These are phyloP conservation scores for Eubasilissa splendida DNA, from an alignment of 2,888 invertebrate species.

Conservation along the genomic window DNA sequence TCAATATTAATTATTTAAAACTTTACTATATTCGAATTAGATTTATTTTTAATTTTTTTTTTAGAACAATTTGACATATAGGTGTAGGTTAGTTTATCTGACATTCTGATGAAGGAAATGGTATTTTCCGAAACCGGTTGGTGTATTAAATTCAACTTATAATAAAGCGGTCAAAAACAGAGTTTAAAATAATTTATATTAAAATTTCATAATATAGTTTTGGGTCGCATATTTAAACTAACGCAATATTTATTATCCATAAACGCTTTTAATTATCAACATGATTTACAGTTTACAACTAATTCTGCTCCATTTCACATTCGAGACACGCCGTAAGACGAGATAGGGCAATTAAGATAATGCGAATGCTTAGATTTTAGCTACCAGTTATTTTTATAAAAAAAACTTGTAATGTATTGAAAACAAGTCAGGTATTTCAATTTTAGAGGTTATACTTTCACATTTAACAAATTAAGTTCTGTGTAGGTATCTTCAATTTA, in stretches of 20 bases:
- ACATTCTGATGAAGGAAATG: no score
- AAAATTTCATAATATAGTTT: background rate
- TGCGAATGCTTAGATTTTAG: slow-evolving; percentile 25
- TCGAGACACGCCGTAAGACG: slow-evolving; percentile 16
- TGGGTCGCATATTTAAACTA: slow-evolving; percentile 12
- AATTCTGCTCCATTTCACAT: slow-evolving; percentile 24
- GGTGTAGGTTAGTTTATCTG: no score
- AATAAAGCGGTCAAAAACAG: no score
- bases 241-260: slow-evolving; percentile 49
- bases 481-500: background rate
- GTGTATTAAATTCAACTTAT: no score
- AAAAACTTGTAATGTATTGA: background rate
- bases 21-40: no score
- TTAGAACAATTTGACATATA: no score
- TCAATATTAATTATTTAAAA: no score
- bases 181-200: no score
- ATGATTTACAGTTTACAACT: slow-evolving; percentile 47
- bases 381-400: slow-evolving; percentile 18
- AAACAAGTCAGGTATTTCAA: slow-evolving; percentile 12
- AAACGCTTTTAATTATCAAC: slow-evolving; percentile 49
- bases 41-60: no score
- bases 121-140: no score
- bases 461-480: background rate
- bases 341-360: slow-evolving; percentile 43
- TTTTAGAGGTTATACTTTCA: no score